phyloP scores from a whole-genome alignment of 92 coral and sea anemone species.

The Paragorgia papillata region DNA sequence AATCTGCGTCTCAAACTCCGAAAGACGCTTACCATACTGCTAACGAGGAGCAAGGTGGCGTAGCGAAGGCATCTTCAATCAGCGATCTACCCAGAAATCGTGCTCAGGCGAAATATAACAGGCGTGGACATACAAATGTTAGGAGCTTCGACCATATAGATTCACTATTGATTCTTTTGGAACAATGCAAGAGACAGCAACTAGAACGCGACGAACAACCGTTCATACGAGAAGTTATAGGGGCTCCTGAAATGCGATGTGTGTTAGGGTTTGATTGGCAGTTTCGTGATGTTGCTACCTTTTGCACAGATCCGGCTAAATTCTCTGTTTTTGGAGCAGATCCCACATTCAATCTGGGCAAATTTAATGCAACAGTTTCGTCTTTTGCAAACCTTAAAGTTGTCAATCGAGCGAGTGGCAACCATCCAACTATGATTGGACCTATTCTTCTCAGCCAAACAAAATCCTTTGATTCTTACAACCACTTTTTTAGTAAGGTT shows the following conservation, averaged over 20 bases:
- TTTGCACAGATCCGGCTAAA: constrained; percentile 43
- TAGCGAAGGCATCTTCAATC: constrained; percentile 41
- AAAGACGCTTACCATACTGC: constrained; percentile 48
- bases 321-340: constrained; percentile 43
- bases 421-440: constrained; percentile 49
- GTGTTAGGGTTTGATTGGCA: constrained; percentile 50
- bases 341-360: constrained; percentile 50
- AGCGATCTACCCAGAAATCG: constrained; percentile 50
- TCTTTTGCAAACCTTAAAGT: constrained; percentile 47
- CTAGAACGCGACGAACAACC: constrained; percentile 43
- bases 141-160: constrained; percentile 40
- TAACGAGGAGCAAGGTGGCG: constrained; percentile 35
- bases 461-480: constrained; percentile 40
- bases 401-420: constrained; percentile 18
- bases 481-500: constrained; percentile 35
- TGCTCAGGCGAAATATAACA: constrained; percentile 37
- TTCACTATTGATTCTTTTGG: constrained; percentile 32
- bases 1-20: constrained; percentile 24
- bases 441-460: constrained; percentile 40
- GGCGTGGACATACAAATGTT: constrained; percentile 29
- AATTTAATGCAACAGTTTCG: constrained; percentile 46
- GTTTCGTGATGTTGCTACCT: constrained; percentile 32
- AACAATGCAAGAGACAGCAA: constrained; percentile 35
- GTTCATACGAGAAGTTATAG: constrained; percentile 50
- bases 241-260: constrained; percentile 46